These are phyloP conservation scores for Dendrocopos noguchii DNA, from an alignment of 2,113 vertebrate species.

Conservation along the genomic window DNA sequence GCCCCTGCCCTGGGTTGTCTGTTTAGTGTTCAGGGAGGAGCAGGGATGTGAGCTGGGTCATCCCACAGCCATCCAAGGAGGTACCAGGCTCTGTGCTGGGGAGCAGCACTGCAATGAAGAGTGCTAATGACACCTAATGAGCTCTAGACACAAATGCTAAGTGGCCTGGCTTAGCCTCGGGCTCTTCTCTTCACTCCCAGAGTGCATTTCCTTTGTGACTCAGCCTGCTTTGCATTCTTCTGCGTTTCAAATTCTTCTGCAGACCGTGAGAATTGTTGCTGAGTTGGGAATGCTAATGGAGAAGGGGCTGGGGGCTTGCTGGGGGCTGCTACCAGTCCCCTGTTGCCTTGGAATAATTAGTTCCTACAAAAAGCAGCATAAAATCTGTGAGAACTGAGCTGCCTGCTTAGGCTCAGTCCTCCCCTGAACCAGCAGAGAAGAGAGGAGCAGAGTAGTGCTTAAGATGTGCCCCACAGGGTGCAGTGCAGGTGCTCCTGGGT, in stretches of 20 bases:
- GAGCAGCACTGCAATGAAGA: not conserved
- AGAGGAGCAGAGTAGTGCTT: not conserved
- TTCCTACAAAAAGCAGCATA: not conserved
- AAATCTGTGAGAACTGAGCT: not conserved
- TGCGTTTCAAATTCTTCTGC: not conserved
- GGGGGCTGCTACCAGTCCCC: not conserved
- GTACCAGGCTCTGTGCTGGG: not conserved
- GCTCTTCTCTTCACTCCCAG: not conserved
- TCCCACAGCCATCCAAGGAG: not conserved
- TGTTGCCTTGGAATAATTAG: not conserved
- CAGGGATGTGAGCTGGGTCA: not conserved
- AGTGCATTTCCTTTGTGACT: conserved; percentile 29
- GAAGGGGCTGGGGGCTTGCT: not conserved
- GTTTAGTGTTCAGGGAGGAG: not conserved
- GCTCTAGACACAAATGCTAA: not conserved
- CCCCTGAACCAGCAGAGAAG: not conserved
- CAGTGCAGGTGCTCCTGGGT: not conserved
- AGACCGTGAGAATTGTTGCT: not conserved
- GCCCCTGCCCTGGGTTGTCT: too few relatives aligned
- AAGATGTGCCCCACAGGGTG: not conserved
- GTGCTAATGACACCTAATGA: not conserved
- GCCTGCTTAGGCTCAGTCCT: not conserved
- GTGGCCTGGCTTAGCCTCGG: not conserved
- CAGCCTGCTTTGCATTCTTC: conserved; percentile 33
- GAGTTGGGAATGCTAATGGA: not conserved